Evolutionary conservation across 2,113 vertebrate species (phyloP), one percentile per base, ranked within the genome.

Genomic region (Rostratula benghalensis): DNA sequence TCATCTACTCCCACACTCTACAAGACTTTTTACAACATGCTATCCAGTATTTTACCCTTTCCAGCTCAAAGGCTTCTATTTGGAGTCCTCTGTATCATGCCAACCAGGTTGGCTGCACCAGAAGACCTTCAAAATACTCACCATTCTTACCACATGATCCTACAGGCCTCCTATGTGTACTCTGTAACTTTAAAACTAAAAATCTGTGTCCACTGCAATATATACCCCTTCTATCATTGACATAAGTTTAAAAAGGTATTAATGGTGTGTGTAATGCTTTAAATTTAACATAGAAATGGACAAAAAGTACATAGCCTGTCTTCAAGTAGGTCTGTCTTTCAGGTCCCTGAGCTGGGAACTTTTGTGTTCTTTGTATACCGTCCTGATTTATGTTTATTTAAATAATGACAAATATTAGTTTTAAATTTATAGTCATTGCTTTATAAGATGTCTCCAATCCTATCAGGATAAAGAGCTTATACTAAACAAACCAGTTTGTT

Each of bases 371-470:
- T 87, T 82, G 69, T 89, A 65, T 37, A 87, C 13, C 35, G 79
- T 61, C 35, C 35, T 71, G 37, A 84, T 80, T 89, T 93, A 78
- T 82, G 87, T 91, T 96, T 95, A 87, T 85, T 94, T 89, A 82
- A 84, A 94, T 89, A 84, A 96, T 61, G 45, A 76, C 81, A 97
- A 95, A 96, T 94, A 95, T 95, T 95, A 87, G 83, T 76, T 95
- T 95, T 65, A 87, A 64, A 79, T 93, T 87, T 84, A 82, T 33
- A 93, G 43, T 71, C 77, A 87, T 60, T 91, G 83, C 81, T 93
- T 94, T 84, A 33, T 84, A 95, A 92, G 48, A 95, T 8, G 19
- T 20, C 69, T 82, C 57, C 61, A 93, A 87, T 89, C 53, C 87
- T 91, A 79, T 11, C 20, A 31, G 95, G 91, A 96, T 92, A 91